Base-by-base conservation (phyloP, 1,140 invertebrate genomes). In the Hypsibius dujardini region DNA sequence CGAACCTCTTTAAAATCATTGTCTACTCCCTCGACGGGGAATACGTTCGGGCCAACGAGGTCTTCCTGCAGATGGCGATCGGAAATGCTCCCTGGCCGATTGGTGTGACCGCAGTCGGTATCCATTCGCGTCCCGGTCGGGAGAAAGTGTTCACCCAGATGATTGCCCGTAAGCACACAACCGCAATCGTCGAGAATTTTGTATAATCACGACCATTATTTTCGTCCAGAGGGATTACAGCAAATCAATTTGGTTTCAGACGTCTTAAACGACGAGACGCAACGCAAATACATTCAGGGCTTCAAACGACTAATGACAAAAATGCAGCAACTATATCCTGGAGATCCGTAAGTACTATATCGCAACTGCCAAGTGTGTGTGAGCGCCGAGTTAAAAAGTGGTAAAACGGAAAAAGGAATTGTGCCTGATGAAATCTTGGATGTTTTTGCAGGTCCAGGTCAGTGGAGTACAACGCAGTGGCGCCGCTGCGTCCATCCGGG, bases 71-170 rank as follows among this genome's bases (percentile, higher is more conserved):
- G 81, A 97, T 98, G 95, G 95, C 96, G 42, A 99, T 99, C 74
- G 96, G 96, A 1, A 99, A 99, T 82, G 94, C 96, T 1, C 95
- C 96, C 0, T 99, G 96, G 96, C 93, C 93, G 1, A 96, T 99
- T 79, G 96, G 96, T 77, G 96, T 99, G 0, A 99, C 96, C 76
- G 98, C 98, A 91, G 95, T 98, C 62, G 96, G 96, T 82, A 99
- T 99, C 76, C 96, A 99, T 79, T 95, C 96, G 46, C 87, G 96
- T 85, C 98, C 96, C 0, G 96, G 95, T 50, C 85, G 95, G 77
- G 95, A 98, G 80, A 98, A 98, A 79, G 98, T 98, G 78, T 98
- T 96, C 77, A 95, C 94, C 0, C 95, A 95, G 79, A 96, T 98
- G 79, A 94, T 99, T 0, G 96, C 96, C 0, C 96, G 73, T 74